Conservation (phyloP, 2,888 invertebrate species). For the Thera obeliscata region DNA sequence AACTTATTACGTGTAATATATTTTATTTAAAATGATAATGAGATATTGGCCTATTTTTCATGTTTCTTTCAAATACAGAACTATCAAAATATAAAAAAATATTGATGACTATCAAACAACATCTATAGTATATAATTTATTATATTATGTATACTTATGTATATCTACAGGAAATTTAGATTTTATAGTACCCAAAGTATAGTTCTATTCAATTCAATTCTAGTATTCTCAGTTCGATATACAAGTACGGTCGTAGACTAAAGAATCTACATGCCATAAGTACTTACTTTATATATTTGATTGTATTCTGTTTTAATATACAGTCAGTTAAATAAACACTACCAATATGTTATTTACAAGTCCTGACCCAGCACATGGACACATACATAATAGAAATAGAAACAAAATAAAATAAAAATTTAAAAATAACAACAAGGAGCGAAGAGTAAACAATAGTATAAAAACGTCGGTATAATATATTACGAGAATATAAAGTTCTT, state of each 20-base stretch:
- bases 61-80: slow-evolving; percentile 82
- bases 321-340: slow-evolving; percentile 80
- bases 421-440: slow-evolving; percentile 66
- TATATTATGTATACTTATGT: slow-evolving; percentile 79
- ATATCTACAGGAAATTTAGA: slow-evolving; percentile 82
- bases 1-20: slow-evolving; percentile 73
- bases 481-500: slow-evolving; percentile 64
- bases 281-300: slow-evolving; percentile 43
- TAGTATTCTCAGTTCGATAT: slow-evolving; percentile 73
- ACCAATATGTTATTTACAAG: slow-evolving; percentile 79
- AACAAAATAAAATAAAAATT: slow-evolving; percentile 75
- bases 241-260: slow-evolving; percentile 60
- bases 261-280: slow-evolving; percentile 60
- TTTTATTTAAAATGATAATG: slow-evolving; percentile 77
- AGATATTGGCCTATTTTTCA: slow-evolving; percentile 82
- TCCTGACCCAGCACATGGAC: slow-evolving; percentile 82
- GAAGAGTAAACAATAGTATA: slow-evolving; percentile 62
- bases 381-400: slow-evolving; percentile 62
- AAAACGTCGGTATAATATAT: slow-evolving; percentile 66
- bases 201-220: slow-evolving; percentile 74
- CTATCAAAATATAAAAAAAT: slow-evolving; percentile 86
- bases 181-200: slow-evolving; percentile 77
- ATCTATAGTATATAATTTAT: slow-evolving; percentile 76
- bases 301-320: slow-evolving; percentile 61
- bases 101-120: slow-evolving; percentile 85